phyloP scores from a whole-genome alignment of 2,888 invertebrate species.

The Anagyrus pseudococci region DNA sequence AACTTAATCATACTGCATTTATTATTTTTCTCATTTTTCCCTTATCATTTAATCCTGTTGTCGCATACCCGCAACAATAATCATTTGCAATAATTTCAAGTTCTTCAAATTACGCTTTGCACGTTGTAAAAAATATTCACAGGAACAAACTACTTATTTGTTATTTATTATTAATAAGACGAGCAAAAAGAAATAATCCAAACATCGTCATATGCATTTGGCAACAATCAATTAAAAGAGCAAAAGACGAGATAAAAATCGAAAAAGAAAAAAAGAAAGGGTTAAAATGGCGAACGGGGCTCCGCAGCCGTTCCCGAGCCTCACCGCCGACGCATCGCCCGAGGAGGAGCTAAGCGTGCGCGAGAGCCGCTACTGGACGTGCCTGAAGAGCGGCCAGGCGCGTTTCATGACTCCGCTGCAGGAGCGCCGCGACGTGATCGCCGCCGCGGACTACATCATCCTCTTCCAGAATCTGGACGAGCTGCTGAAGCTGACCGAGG shows the following conservation, averaged over 20 bases:
- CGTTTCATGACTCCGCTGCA: slow-evolving; percentile 78
- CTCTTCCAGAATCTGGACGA: slow-evolving; percentile 88
- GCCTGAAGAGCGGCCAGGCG: slow-evolving; percentile 79
- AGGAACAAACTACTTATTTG: too few species aligned
- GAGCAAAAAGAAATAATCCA: too few species aligned
- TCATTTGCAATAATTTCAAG: too few species aligned
- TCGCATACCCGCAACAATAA: slow-evolving; percentile 2
- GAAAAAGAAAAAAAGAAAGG: not conserved
- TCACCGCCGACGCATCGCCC: slow-evolving; percentile 68
- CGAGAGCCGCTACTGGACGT: slow-evolving; percentile 81
- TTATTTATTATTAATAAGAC: too few species aligned
- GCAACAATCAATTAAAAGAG: too few species aligned
- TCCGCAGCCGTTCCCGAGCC: slow-evolving; percentile 29
- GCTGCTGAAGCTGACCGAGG: slow-evolving; percentile 79
- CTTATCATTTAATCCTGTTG: slow-evolving; percentile 20
- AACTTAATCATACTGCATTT: slow-evolving; percentile 50
- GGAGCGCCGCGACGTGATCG: slow-evolving; percentile 79
- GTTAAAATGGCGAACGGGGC: too few species aligned
- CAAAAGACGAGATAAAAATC: too few species aligned
- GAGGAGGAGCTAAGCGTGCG: slow-evolving; percentile 78
- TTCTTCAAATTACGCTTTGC: too few species aligned
- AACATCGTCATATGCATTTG: too few species aligned
- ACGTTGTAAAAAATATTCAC: too few species aligned
- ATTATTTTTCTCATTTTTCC: slow-evolving; percentile 33
- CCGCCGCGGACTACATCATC: slow-evolving; percentile 77